Conservation (phyloP, 2,113 vertebrate genomes). For the Copsychus sechellarum region DNA sequence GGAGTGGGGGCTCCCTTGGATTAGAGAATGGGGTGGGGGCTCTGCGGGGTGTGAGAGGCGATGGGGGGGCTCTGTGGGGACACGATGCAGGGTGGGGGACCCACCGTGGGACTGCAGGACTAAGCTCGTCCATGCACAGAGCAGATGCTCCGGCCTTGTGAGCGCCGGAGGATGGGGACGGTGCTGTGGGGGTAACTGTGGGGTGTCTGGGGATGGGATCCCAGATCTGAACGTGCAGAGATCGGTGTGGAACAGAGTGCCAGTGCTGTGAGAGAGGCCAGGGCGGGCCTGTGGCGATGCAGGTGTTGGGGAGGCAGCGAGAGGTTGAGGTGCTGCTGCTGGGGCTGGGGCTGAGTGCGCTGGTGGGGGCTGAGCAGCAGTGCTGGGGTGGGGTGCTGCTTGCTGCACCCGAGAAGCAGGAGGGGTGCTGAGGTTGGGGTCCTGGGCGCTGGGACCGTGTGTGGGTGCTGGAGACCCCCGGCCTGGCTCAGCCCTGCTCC, state of each 20-base stretch:
- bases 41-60: not conserved
- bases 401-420: not conserved
- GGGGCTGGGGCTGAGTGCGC: rapidly evolving
- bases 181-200: not conserved
- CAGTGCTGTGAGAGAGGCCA: not conserved
- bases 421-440: not conserved
- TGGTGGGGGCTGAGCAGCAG: not conserved
- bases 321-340: not conserved
- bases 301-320: not conserved
- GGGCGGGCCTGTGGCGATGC: rapidly evolving
- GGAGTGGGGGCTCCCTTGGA: not conserved
- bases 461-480: not conserved
- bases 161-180: rapidly evolving
- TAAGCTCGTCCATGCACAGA: rapidly evolving
- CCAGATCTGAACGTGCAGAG: rapidly evolving
- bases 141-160: rapidly evolving
- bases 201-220: not conserved
- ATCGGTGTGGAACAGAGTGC: rapidly evolving
- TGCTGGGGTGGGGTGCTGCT: rapidly evolving
- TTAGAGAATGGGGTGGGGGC: not conserved
- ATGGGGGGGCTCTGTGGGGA: not conserved
- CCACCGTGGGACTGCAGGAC: no score
- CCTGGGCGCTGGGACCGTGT: not conserved
- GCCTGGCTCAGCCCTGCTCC: not conserved
- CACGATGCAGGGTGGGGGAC: not conserved